Base-by-base conservation (phyloP, 2,113 vertebrate species). In the Labrus mixtus region DNA sequence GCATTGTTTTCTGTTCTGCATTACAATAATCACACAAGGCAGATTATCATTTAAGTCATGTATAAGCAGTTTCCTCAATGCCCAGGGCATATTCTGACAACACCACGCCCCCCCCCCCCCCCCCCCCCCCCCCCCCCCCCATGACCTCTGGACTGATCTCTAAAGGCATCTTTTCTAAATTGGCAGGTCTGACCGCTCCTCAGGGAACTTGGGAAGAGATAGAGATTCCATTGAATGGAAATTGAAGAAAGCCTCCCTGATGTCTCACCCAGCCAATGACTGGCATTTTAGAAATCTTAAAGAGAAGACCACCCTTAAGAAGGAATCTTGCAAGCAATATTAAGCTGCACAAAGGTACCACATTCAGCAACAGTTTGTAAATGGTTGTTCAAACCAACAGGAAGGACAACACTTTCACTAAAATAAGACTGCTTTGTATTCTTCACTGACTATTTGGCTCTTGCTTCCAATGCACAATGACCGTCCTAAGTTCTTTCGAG, bases 151-250 rank as follows among this genome's bases (percentile, higher is more conserved):
- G 57, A 39, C 50, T 22, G 15, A 51, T 80, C 70, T 68, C 48
- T 33, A 55, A 58, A 57, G 17, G 36, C 10, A n/a, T 62, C 51
- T 68, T 10, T 23, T 54, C n/a, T 54, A 43, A 54, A 13, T 17
- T 72, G 66, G 67, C 48, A 67, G 25, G 22, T n/a, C 50, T 46
- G 45, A 50, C 51, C 70, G 36, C 64, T 75, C 45, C 58, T 78
- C 51, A 0, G 54, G n/a, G 75, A 58, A 54, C 59, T 2, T 65
- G 25, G 37, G 20, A 64, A 43, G 19, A 76, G 41, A 59, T 43
- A 65, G 12, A 79, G 68, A 81, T 78, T 78, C 81, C 77, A 67
- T 29, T 59, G 20, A 68, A 15, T 20, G 1, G 12, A 71, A 45
- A 79, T 50, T 71, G 6, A 60, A 67, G 53, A 79, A 55, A 58